Evolutionary conservation across 2,797 vertebrate genomes (phyloP).

Genomic region (Furcifer pardalis): DNA sequence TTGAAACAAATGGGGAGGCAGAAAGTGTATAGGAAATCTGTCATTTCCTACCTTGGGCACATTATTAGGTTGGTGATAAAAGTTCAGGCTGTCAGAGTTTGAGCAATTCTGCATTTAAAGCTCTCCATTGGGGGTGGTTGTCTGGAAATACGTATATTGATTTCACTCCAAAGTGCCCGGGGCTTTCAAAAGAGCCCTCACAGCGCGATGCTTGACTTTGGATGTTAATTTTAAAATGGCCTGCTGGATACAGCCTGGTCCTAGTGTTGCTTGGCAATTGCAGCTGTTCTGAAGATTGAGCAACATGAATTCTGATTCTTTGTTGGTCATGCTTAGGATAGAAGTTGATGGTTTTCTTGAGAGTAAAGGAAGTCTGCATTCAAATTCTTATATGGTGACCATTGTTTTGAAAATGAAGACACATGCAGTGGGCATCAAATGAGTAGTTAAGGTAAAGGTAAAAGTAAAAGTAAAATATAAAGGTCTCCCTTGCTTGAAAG

Average conservation of each 20-base stretch:
- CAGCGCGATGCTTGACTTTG: conserved; percentile 18
- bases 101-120: background rate
- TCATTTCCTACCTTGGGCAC: background rate
- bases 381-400: background rate
- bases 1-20: conserved; percentile 29
- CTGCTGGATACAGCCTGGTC: conserved; percentile 20
- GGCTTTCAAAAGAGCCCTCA: conserved; percentile 28
- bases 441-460: no score
- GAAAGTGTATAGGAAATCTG: conserved; percentile 23
- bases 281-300: conserved; percentile 26
- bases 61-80: background rate
- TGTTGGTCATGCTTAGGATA: background rate
- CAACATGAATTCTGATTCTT: background rate
- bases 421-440: background rate
- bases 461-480: no score
- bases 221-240: conserved; percentile 50
- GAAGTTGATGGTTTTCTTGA: background rate
- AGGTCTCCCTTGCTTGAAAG: no score
- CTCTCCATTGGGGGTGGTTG: conserved; percentile 20
- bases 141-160: conserved; percentile 38
- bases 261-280: background rate
- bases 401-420: background rate
- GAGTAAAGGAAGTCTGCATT: background rate
- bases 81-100: conserved; percentile 24
- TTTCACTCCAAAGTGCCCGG: conserved; percentile 34